Evolutionary conservation across 2,797 vertebrate genomes (phyloP).

Genomic region (Periparus ater): DNA sequence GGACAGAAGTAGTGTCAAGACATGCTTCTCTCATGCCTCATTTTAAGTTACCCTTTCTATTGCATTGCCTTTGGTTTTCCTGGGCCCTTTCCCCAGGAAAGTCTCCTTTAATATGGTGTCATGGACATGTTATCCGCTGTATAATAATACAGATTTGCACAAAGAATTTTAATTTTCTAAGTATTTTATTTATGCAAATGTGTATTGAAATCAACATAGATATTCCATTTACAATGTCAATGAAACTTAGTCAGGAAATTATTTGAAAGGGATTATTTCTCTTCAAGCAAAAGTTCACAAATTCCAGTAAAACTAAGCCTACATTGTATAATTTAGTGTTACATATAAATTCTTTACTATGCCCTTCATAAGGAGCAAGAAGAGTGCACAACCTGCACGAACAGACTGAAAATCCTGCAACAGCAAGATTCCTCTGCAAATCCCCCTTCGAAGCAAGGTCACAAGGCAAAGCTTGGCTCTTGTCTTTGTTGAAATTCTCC

Average conservation of each 20-base stretch:
- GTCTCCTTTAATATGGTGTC: not conserved
- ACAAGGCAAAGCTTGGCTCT: not conserved
- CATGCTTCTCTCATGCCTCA: not conserved
- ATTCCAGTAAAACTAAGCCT: not conserved
- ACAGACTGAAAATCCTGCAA: not conserved
- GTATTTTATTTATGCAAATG: not conserved
- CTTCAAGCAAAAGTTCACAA: not conserved
- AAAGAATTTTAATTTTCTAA: not conserved
- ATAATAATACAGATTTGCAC: not conserved
- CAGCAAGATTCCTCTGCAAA: not conserved
- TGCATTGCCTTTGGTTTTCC: not conserved
- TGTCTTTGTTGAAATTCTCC: not conserved
- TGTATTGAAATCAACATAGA: not conserved
- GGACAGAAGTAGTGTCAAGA: not conserved
- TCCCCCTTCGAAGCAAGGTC: not conserved
- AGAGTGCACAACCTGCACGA: not conserved
- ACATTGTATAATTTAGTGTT: not conserved
- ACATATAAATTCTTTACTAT: not conserved
- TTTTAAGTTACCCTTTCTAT: not conserved
- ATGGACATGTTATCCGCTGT: rapidly evolving
- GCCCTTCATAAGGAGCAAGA: not conserved
- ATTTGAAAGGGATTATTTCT: not conserved
- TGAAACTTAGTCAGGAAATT: not conserved
- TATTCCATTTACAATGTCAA: not conserved
- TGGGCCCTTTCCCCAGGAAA: not conserved